Evolutionary conservation across 2,888 invertebrate genomes (phyloP).

Genomic region (Odontocolon sp.): DNA sequence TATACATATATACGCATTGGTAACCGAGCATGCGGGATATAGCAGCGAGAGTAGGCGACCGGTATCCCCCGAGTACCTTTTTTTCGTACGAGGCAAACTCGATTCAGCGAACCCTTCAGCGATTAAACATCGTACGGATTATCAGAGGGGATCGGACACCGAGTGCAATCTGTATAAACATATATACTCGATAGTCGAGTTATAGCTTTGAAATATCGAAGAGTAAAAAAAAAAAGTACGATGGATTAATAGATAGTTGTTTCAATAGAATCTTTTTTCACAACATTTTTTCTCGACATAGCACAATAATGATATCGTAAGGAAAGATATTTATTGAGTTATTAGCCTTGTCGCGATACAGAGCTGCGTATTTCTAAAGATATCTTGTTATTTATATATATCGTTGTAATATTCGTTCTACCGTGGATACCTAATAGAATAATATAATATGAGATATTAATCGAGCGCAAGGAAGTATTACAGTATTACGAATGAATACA

Average conservation of each 20-base stretch:
- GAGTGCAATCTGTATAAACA: conserved; percentile 17
- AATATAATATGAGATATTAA: conserved; percentile 39
- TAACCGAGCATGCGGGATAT: background rate
- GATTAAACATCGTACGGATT: conserved; percentile 21
- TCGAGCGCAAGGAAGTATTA: conserved; percentile 35
- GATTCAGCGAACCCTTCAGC: conserved; percentile 10
- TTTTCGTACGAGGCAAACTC: conserved; percentile 2
- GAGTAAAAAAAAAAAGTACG: background rate
- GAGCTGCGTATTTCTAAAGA: conserved; percentile 35
- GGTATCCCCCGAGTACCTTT: background rate
- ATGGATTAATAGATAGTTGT: conserved; percentile 22
- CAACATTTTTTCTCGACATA: background rate
- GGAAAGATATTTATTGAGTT: conserved; percentile 28
- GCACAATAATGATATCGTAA: background rate
- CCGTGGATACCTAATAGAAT: background rate
- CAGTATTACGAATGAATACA: conserved; percentile 24
- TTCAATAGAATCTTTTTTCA: conserved; percentile 22
- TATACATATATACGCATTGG: no score
- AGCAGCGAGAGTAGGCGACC: background rate
- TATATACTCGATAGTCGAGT: background rate
- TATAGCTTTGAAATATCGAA: background rate
- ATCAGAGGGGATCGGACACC: background rate
- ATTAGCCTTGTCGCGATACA: no score
- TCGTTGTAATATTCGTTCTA: background rate
- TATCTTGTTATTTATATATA: conserved; percentile 10